These are phyloP conservation scores for Pseudorasbora parva DNA, from an alignment of 2,113 vertebrate species.

Conservation along the genomic window DNA sequence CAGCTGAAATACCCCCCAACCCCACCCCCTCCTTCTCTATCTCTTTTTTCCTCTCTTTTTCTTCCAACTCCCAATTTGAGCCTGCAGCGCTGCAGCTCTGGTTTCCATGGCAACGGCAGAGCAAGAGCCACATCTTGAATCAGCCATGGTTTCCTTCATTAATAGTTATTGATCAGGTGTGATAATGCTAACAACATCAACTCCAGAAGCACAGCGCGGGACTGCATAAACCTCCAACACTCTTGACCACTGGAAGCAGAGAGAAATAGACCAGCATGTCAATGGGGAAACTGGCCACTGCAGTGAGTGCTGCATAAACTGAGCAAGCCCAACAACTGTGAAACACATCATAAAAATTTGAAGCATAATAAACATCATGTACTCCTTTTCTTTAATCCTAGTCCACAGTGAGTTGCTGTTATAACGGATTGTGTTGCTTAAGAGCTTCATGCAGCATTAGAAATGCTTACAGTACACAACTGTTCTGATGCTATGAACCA, in stretches of 20 bases:
- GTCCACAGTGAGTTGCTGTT: not conserved
- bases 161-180: slow-evolving; percentile 61
- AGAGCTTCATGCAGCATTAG: not conserved
- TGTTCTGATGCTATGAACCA: not conserved
- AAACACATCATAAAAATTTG: not conserved
- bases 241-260: slow-evolving; percentile 6
- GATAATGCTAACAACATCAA: slow-evolving; percentile 48
- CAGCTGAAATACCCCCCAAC: slow-evolving; percentile 35
- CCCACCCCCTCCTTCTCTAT: not conserved
- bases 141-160: slow-evolving; percentile 68
- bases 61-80: slow-evolving; percentile 74
- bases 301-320: slow-evolving; percentile 38
- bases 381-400: not conserved
- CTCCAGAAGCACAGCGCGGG: slow-evolving; percentile 31
- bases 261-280: not conserved
- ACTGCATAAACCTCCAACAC: not conserved
- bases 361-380: slow-evolving; percentile 13
- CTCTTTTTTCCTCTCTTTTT: slow-evolving; percentile 44
- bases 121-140: slow-evolving; percentile 72
- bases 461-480: not conserved
- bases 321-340: not conserved
- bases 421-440: too few relatives aligned
- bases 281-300: slow-evolving; percentile 15
- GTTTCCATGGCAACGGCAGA: slow-evolving; percentile 82
- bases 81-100: slow-evolving; percentile 78